These are phyloP conservation scores for Galleria mellonella DNA, from an alignment of 1,140 invertebrate species.

Conservation along the genomic window DNA sequence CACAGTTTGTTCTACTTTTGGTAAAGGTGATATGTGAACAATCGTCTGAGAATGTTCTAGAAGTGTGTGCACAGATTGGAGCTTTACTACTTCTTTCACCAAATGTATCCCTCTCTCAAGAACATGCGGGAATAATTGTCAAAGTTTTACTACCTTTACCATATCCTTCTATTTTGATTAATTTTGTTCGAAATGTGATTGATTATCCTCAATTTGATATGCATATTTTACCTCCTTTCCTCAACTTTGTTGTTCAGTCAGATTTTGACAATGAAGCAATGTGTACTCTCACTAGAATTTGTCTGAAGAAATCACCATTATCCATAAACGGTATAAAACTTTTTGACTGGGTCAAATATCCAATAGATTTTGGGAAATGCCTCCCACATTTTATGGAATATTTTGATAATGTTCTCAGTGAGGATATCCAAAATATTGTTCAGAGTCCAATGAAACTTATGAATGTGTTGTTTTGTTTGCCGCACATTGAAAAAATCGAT, in stretches of 20 bases:
- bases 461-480: slow-evolving; percentile 76
- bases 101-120: slow-evolving; percentile 79
- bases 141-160: slow-evolving; percentile 76
- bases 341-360: slow-evolving; percentile 79
- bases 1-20: slow-evolving; percentile 69
- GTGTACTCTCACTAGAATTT: slow-evolving; percentile 79
- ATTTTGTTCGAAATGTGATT: slow-evolving; percentile 79
- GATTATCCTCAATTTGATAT: slow-evolving; percentile 82
- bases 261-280: slow-evolving; percentile 75
- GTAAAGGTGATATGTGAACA: slow-evolving; percentile 74
- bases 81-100: slow-evolving; percentile 77
- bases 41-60: slow-evolving; percentile 67
- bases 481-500: slow-evolving; percentile 75
- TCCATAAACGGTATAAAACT: slow-evolving; percentile 76
- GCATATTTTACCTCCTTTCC: slow-evolving; percentile 81
- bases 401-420: slow-evolving; percentile 40
- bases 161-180: slow-evolving; percentile 74
- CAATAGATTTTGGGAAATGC: slow-evolving; percentile 76
- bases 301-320: slow-evolving; percentile 79
- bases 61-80: slow-evolving; percentile 74
- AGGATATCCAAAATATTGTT: slow-evolving; percentile 47
- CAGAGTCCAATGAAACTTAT: slow-evolving; percentile 67
- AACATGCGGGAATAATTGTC: slow-evolving; percentile 79
- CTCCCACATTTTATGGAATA: slow-evolving; percentile 47
- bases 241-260: slow-evolving; percentile 76